phyloP scores from a whole-genome alignment of 30 jellyfish, hydroid and myxozoan species.

The Mastigias papua region DNA sequence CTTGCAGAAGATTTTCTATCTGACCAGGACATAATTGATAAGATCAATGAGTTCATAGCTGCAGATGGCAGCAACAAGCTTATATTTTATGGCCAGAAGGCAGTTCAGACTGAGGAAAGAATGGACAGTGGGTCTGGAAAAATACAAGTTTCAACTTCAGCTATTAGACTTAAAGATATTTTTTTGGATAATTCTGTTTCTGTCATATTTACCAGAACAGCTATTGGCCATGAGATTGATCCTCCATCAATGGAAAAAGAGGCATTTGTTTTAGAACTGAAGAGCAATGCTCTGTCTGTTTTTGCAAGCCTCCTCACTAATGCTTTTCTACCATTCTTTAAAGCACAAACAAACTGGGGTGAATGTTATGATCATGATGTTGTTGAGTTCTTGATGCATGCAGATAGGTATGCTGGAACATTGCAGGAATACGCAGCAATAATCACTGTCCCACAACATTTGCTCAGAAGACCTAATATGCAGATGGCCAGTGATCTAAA shows the following conservation, averaged over 20 bases:
- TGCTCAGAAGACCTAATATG: constrained; percentile 75
- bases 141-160: constrained; percentile 71
- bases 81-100: constrained; percentile 53
- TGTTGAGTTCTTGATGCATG: constrained; percentile 55
- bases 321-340: constrained; percentile 58
- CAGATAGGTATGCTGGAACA: constrained; percentile 71
- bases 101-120: constrained; percentile 1
- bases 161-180: constrained; percentile 44
- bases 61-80: constrained; percentile 59
- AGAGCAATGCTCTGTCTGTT: constrained; percentile 53
- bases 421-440: constrained; percentile 76
- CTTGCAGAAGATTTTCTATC: constrained; percentile 80
- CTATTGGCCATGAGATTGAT: constrained; percentile 61
- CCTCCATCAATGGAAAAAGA: constrained; percentile 77
- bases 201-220: constrained; percentile 58
- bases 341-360: constrained; percentile 71
- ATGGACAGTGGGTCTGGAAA: constrained; percentile 13
- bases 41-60: constrained; percentile 65
- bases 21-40: constrained; percentile 63
- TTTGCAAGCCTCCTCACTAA: constrained; percentile 50
- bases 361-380: constrained; percentile 62
- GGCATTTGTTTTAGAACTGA: constrained; percentile 73
- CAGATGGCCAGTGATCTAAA: constrained; percentile 64
- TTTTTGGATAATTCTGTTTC: constrained; percentile 43
- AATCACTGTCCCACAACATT: constrained; percentile 52